These are phyloP conservation scores for Boulengeromyrus knoepffleri DNA, from an alignment of 2,113 vertebrate genomes.

Conservation along the genomic window DNA sequence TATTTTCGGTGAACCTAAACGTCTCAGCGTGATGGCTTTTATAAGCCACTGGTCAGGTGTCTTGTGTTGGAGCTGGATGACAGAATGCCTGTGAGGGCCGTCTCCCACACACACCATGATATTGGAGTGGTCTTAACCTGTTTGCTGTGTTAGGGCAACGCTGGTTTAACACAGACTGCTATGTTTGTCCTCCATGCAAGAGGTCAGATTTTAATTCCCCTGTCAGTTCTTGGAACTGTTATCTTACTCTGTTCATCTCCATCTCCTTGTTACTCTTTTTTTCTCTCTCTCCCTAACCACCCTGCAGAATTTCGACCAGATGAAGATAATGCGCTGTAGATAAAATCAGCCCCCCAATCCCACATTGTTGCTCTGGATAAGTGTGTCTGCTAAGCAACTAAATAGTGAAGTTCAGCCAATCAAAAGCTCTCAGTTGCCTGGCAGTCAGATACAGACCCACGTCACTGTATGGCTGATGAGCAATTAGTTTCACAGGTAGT, in stretches of 20 bases:
- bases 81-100: neutral
- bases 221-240: neutral
- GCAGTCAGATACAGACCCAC: conserved; percentile 11
- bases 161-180: neutral
- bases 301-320: neutral
- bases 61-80: neutral
- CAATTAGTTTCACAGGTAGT: conserved; percentile 11
- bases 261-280: conserved; percentile 15
- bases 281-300: conserved; percentile 25
- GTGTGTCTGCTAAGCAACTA: conserved; percentile 9
- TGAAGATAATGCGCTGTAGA: conserved; percentile 14
- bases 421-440: neutral
- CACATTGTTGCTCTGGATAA: conserved; percentile 5
- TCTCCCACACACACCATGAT: neutral
- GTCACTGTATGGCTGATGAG: neutral
- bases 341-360: neutral
- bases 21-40: neutral
- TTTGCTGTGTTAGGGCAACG: neutral
- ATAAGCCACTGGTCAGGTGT: neutral
- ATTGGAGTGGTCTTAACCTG: neutral
- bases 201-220: neutral
- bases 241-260: neutral
- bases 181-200: neutral
- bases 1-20: neutral
- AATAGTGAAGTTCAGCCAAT: conserved; percentile 9